Conservation (phyloP, 2,888 invertebrate species). For the Sphaerophoria taeniata region DNA sequence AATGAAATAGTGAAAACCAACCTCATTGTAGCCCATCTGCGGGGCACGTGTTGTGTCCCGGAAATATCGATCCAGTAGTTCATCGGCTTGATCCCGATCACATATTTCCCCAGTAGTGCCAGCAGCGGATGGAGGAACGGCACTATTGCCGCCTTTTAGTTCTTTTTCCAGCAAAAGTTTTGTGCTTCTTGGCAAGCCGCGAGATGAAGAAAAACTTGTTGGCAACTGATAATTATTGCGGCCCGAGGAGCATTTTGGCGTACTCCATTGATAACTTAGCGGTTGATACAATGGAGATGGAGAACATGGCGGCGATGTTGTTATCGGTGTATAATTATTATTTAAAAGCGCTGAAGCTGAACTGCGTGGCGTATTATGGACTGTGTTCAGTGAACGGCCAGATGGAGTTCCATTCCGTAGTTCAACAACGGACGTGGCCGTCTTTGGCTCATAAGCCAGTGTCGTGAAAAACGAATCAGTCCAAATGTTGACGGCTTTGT, state of each 20-base stretch:
- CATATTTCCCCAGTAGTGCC: conserved; percentile 18
- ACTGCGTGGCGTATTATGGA: conserved; percentile 7
- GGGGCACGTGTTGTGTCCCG: conserved; percentile 35
- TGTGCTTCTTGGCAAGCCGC: conserved; percentile 38
- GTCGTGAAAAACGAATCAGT: conserved; percentile 68
- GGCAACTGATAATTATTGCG: background rate
- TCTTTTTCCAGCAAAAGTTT: conserved; percentile 52
- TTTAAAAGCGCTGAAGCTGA: conserved; percentile 27
- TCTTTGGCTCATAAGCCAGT: conserved; percentile 50
- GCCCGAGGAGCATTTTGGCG: conserved; percentile 32
- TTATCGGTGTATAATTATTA: conserved; percentile 23
- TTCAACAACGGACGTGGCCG: conserved; percentile 11
- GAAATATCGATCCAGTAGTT: conserved; percentile 61
- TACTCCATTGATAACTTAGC: conserved; percentile 48
- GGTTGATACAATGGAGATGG: conserved; percentile 53
- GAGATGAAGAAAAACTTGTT: conserved; percentile 27
- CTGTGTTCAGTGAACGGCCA: conserved; percentile 18
- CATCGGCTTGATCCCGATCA: conserved; percentile 42
- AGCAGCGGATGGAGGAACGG: conserved; percentile 9
- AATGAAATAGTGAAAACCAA: conserved; percentile 66
- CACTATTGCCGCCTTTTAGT: conserved; percentile 19
- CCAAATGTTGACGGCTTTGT: conserved; percentile 69
- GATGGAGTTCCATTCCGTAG: conserved; percentile 1
- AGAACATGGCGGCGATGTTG: conserved; percentile 14
- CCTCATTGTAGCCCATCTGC: conserved; percentile 64